Evolutionary conservation across 2,888 invertebrate genomes (phyloP), one percentile per base, ranked within the genome.

Genomic region (Cheilosia impressa): DNA sequence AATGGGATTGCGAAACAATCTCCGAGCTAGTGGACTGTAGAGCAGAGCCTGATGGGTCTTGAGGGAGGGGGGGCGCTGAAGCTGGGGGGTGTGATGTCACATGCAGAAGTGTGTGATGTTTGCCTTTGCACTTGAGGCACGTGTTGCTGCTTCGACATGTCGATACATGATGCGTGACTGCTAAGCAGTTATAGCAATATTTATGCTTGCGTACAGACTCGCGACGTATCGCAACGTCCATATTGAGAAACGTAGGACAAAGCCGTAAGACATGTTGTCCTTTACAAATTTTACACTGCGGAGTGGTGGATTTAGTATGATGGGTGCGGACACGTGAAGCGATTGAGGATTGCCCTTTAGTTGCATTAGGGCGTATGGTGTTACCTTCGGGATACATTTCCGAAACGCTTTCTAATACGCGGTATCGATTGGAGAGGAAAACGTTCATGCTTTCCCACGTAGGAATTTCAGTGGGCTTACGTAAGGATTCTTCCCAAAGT

Each of bases 401-500:
- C n/a, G n/a, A n/a, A n/a, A n/a, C n/a, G 5, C 27, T 27, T n/a
- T 53, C 53, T 53, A 53, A 53, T 0, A 53, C 53, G 0, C 53
- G 27, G 1, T 31, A 53, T 2, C 53, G 53, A 53, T 27, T 53
- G 0, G n/a, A 27, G 1, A 53, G 24, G 2, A 53, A 52, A 13
- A 4, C 2, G 24, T 6, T 52, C 52, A 52, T 53, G 19, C n/a
- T 15, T 15, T 15, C 31, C 24, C 53, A 53, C 0, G 17, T 13
- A 0, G 31, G 53, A 10, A 53, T 53, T 31, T 53, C 53, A 2
- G 53, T 31, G 0, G 27, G 27, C 1, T n/a, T 24, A 7, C n/a
- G 2, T 9, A 58, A 13, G 13, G 57, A 58, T 41, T 58, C 57
- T 38, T 58, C 41, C 57, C 38, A 57, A 10, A 57, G 38, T 1